Conservation (phyloP, 1,140 invertebrate species). For the Danaus plexippus region DNA sequence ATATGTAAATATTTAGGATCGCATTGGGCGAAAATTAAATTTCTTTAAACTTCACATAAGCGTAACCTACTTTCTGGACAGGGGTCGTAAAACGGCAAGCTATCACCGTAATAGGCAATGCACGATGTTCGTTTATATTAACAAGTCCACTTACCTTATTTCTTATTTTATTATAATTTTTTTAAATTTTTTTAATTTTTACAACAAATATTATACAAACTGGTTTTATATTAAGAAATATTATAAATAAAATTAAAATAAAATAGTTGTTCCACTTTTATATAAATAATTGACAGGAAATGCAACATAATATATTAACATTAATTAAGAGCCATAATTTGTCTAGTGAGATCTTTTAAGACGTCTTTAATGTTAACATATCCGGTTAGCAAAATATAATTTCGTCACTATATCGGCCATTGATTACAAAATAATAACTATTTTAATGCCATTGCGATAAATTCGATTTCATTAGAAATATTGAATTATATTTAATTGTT, state of each 20-base stretch:
- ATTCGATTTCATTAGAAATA: too few relatives aligned
- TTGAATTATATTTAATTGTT: too few relatives aligned
- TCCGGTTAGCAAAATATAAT: background rate
- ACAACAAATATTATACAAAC: too few relatives aligned
- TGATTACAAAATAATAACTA: too few relatives aligned
- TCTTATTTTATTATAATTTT: background rate
- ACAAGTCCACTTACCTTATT: slow-evolving; percentile 41
- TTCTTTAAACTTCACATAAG: slow-evolving; percentile 23
- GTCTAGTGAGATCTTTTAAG: too few relatives aligned
- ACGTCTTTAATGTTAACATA: too few relatives aligned
- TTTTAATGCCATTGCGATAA: too few relatives aligned
- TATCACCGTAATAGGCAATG: slow-evolving; percentile 54
- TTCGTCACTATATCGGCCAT: too few relatives aligned
- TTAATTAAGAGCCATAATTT: too few relatives aligned
- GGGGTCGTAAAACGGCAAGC: slow-evolving; percentile 41
- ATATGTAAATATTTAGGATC: slow-evolving; percentile 4
- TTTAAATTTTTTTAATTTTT: too few relatives aligned
- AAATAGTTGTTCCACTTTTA: slow-evolving; percentile 8
- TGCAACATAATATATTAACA: slow-evolving; percentile 13
- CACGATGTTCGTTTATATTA: slow-evolving; percentile 50
- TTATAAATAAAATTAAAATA: too few relatives aligned
- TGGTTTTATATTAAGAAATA: too few relatives aligned
- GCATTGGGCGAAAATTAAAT: slow-evolving; percentile 6
- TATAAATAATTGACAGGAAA: slow-evolving; percentile 17
- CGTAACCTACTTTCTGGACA: slow-evolving; percentile 50